Evolutionary conservation across 2,888 invertebrate genomes (phyloP), one percentile per base, ranked within the genome.

Genomic region (Melolontha melolontha): DNA sequence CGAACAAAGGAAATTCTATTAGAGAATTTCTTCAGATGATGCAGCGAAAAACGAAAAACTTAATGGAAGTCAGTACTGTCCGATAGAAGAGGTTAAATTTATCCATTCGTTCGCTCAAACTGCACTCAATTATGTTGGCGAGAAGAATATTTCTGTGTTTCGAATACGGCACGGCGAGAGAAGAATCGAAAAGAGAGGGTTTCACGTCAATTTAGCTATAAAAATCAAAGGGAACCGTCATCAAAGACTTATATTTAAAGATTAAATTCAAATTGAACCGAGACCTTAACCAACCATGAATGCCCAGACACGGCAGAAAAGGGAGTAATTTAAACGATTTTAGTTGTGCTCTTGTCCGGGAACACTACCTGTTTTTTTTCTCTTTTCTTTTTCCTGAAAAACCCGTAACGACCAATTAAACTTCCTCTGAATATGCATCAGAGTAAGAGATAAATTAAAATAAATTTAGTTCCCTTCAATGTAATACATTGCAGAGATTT

Each of bases 221-320:
- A 47, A 59, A 47, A 62, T 62, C 47, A 62, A 62, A 22, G 62
- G 42, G 29, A 44, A 27, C 44, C 62, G 47, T n/a, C 22, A 14
- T 34, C 47, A 47, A 44, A 44, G 62, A 27, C 47, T 47, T 47
- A 44, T 44, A 62, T 62, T 59, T 59, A 59, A 59, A 59, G 59
- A 59, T 59, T 59, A 59, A 59, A 59, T 59, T 62, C 34, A 44
- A 62, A 34, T 44, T 29, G 47, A 47, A 34, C 40, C 14, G 29
- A n/a, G 7, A 44, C 22, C 12, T 22, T 47, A 62, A 62, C 62
- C 62, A 62, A 47, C 62, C 62, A 34, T 62, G 44, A 62, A 62
- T 39, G 10, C 10, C 14, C 34, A 47, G 14, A 12, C 62, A 44
- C 27, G n/a, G 34, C 0, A 47, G 62, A 62, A 34, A 52, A 34